Conservation (phyloP, 2,888 invertebrate genomes). For the Orthonychiurus folsomi region DNA sequence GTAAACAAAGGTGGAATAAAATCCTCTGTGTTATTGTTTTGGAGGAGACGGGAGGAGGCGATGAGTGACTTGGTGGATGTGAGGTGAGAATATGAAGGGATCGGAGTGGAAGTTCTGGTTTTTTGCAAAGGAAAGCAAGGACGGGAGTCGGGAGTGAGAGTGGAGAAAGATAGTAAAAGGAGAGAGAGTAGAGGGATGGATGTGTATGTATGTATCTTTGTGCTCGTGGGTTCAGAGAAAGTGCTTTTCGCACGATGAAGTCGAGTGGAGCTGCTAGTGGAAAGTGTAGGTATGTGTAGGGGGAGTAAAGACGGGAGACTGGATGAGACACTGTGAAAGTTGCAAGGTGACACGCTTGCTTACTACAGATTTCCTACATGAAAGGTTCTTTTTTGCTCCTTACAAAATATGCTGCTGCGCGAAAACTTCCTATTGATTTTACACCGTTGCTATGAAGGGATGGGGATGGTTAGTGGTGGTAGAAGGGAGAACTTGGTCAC, state of each 20-base stretch:
- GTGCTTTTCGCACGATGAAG: background rate
- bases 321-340: background rate
- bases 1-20: too few relatives aligned
- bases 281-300: too few relatives aligned
- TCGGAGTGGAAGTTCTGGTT: too few relatives aligned
- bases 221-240: background rate
- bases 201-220: background rate
- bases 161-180: background rate
- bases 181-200: background rate
- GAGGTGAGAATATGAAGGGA: too few relatives aligned
- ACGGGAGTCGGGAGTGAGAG: too few relatives aligned
- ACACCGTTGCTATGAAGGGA: background rate
- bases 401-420: background rate
- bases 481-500: conserved; percentile 1
- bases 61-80: too few relatives aligned
- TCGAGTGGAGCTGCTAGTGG: too few relatives aligned
- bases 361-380: background rate
- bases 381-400: background rate
- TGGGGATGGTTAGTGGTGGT: background rate
- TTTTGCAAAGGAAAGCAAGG: too few relatives aligned
- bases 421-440: background rate
- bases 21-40: too few relatives aligned
- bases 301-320: too few relatives aligned
- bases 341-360: background rate
- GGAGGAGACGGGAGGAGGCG: too few relatives aligned